Percentiles rank a stretch among this genome's conserved stretches.
Conservation (phyloP, 2,888 invertebrate genomes). For the Mythimna vitellina region DNA sequence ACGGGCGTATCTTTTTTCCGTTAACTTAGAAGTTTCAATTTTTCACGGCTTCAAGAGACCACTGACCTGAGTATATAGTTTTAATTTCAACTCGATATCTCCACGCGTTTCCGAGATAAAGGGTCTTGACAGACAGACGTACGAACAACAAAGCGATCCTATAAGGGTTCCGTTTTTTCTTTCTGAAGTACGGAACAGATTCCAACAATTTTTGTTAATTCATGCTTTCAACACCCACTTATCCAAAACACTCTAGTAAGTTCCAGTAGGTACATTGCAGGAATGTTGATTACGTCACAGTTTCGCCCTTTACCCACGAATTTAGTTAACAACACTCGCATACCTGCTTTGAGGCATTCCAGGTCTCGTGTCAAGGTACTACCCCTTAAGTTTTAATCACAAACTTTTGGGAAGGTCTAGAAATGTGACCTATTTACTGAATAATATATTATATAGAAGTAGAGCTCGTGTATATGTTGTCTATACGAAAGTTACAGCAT, state of each 20-base stretch:
- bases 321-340: slow-evolving; percentile 33
- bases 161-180: no score
- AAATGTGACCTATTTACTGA: slow-evolving; percentile 23
- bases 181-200: no score
- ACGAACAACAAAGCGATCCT: no score
- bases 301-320: slow-evolving; percentile 17
- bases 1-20: no score
- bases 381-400: slow-evolving; percentile 20
- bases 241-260: slow-evolving; percentile 12
- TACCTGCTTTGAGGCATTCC: slow-evolving; percentile 51
- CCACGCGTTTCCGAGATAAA: no score
- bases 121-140: no score
- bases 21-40: no score
- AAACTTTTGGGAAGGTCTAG: slow-evolving; percentile 29
- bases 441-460: background rate
- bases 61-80: no score
- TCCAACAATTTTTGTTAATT: background rate
- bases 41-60: no score
- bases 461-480: slow-evolving; percentile 11
- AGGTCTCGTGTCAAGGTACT: slow-evolving; percentile 12
- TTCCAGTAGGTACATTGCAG: slow-evolving; percentile 37
- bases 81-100: no score
- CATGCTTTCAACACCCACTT: slow-evolving; percentile 9
- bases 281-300: slow-evolving; percentile 52
- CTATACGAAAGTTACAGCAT: slow-evolving; percentile 9